Base-by-base conservation (phyloP, 2,888 invertebrate species). In the Drosophila quinaria region DNA sequence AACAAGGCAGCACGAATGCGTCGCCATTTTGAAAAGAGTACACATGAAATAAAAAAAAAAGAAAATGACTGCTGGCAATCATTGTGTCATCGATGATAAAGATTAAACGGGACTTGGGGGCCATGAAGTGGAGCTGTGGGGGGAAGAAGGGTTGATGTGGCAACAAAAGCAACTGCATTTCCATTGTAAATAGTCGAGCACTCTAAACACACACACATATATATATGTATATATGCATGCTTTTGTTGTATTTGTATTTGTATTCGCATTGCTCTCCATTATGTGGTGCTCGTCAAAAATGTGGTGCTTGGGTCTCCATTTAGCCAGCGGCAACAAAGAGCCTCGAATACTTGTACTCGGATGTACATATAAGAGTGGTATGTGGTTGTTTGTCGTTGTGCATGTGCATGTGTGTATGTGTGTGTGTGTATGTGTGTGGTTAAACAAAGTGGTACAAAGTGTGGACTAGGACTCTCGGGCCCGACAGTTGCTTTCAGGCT, bases 21-120 rank as follows among this genome's bases (percentile, higher is more conserved):
- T 33, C 78, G 81, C 82, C 89, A 88, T 90, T 84, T 88, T 88
- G 80, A 70, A 90, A 79, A 67, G 29, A 46, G 49, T 47, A 13
- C 55, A 25, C 52, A 65, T 46, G 50, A 22, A 49, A 46, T 58
- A 33, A 66, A 42, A 73, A 66, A 31, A 29, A 33, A 46, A 76
- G 67, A 89, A 74, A 65, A 62, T 82, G 67, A 70, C 71, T 78
- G 87, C 63, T 71, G 67, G 70, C 80, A 80, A 82, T 90, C 87
- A 82, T 76, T 90, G 87, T 88, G 87, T 83, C 90, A 90, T 90
- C 90, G 84, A 86, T 87, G 73, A 83, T 88, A 80, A 89, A 79
- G 83, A 72, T 79, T 70, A 63, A 80, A 80, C 55, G 59, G 42
- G 66, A 61, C 56, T 63, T 41, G 62, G 41, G 11, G 29, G 25